phyloP scores from a whole-genome alignment of 2,888 invertebrate species.

The Drosophila eohydei region DNA sequence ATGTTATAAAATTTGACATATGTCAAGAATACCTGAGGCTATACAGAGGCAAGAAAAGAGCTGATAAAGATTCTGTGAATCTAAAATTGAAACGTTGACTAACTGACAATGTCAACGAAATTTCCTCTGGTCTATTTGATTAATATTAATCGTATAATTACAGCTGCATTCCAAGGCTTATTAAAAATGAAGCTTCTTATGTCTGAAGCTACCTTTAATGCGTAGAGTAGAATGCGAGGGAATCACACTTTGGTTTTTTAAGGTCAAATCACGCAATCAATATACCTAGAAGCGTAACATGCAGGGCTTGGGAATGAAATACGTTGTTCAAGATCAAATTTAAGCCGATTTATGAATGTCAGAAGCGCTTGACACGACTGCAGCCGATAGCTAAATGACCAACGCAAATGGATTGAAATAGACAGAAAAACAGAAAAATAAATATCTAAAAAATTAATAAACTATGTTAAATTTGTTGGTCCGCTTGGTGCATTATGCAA shows the following conservation, averaged over 20 bases:
- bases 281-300: not conserved
- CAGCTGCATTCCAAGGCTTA: conserved; percentile 19
- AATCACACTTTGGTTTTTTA: conserved; percentile 11
- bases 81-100: not conserved
- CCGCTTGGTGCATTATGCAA: conserved; percentile 69
- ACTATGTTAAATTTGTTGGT: conserved; percentile 59
- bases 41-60: not conserved
- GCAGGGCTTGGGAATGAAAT: conserved; percentile 28
- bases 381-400: conserved; percentile 21
- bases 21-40: not conserved
- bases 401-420: conserved; percentile 19
- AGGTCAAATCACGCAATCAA: conserved; percentile 19
- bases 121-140: not conserved
- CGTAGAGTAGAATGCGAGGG: conserved; percentile 2
- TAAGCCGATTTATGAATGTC: conserved; percentile 79
- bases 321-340: conserved; percentile 66
- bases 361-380: conserved; percentile 47
- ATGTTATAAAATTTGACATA: not conserved
- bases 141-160: conserved; percentile 7
- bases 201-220: not conserved
- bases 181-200: conserved; percentile 6
- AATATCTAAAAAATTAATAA: conserved; percentile 68
- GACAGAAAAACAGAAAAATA: conserved; percentile 20
- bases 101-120: not conserved
- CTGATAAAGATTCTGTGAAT: not conserved